These are phyloP conservation scores for Omphaloscelis lunosa DNA, from an alignment of 2,888 invertebrate species.

Conservation along the genomic window DNA sequence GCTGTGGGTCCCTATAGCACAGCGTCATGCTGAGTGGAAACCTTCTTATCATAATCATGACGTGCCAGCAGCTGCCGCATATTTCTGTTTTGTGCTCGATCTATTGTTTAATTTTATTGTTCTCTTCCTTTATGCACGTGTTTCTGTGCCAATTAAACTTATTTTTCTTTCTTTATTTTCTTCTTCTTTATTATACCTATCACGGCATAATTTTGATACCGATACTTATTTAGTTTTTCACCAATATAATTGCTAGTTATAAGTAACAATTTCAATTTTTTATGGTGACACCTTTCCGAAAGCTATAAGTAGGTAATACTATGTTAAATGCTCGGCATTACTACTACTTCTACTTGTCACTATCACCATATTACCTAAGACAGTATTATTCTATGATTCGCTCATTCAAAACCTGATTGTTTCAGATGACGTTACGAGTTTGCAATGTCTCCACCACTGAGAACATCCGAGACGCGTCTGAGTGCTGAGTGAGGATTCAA, in stretches of 20 bases:
- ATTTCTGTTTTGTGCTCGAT: no score
- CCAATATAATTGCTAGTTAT: background rate
- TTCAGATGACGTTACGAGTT: slow-evolving; percentile 56
- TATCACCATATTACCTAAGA: background rate
- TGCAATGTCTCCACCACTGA: slow-evolving; percentile 35
- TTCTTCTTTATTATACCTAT: no score
- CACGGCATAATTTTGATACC: no score
- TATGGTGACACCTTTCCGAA: background rate
- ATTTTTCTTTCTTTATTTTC: no score
- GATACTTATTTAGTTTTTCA: background rate
- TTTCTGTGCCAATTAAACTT: no score
- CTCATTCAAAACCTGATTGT: slow-evolving; percentile 49
- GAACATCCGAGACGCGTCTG: slow-evolving; percentile 54
- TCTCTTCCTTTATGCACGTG: no score
- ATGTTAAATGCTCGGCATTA: background rate
- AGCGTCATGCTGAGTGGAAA: no score
- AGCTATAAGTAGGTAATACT: background rate
- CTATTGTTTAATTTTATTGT: no score
- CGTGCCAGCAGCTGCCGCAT: no score
- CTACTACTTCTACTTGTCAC: background rate
- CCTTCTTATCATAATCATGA: no score
- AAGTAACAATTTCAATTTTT: background rate
- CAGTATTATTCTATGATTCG: background rate
- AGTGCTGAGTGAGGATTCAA: slow-evolving; percentile 45
- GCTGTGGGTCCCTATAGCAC: no score